Evolutionary conservation across 2,113 vertebrate genomes (phyloP).

Genomic region (Neodontobutis hainanensis): DNA sequence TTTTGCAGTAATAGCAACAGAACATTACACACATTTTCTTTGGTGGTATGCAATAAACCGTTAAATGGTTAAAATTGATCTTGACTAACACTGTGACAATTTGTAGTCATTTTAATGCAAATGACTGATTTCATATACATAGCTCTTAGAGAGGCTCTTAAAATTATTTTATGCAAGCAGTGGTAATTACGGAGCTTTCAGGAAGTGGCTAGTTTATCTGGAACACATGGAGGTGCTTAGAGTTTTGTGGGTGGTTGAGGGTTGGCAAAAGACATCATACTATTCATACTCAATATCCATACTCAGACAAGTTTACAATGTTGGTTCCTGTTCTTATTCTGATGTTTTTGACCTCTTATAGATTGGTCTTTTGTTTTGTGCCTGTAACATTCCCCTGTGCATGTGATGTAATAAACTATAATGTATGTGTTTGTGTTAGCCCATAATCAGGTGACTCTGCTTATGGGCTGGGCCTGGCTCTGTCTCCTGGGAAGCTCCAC

Average conservation of each 20-base stretch:
- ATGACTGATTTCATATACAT: too few relatives aligned
- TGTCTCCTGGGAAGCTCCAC: background rate
- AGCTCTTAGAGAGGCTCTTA: background rate
- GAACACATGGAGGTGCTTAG: too few relatives aligned
- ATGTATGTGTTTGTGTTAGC: background rate
- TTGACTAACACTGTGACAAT: background rate
- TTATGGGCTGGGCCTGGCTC: background rate
- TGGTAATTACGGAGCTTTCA: background rate
- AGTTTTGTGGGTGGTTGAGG: too few relatives aligned
- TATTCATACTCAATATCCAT: too few relatives aligned
- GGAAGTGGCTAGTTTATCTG: too few relatives aligned
- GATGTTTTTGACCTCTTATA: too few relatives aligned
- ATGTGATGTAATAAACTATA: background rate
- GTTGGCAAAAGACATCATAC: too few relatives aligned
- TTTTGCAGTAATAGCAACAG: constrained; percentile 1
- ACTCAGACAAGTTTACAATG: too few relatives aligned
- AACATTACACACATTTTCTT: constrained; percentile 3
- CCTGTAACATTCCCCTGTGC: background rate
- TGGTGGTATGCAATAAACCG: background rate
- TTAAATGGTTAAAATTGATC: background rate
- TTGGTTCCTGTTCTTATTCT: too few relatives aligned
- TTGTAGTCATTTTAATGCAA: too few relatives aligned
- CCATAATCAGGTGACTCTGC: background rate
- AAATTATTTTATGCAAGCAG: background rate
- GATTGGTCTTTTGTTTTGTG: too few relatives aligned